A percentile compares a stretch with the other conserved stretches of the same genome.
Evolutionary conservation across 2,113 vertebrate species (phyloP).

Genomic region (Chaetorhynchus papuensis): DNA sequence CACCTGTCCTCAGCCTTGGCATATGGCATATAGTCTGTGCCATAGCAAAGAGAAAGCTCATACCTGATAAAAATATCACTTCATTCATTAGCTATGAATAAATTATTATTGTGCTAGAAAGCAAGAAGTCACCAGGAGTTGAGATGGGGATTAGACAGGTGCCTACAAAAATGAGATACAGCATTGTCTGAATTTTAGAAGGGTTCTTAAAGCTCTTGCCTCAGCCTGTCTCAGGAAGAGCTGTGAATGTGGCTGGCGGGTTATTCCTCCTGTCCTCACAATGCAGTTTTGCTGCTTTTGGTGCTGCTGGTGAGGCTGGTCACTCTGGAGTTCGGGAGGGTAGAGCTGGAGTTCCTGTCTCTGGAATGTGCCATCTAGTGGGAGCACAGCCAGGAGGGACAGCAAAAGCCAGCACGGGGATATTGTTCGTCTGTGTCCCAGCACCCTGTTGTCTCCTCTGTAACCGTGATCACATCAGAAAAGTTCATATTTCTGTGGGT

Average conservation of each 20-base stretch:
- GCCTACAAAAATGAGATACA: not conserved
- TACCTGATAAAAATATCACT: not conserved
- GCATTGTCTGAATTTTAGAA: not conserved
- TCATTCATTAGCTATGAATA: not conserved
- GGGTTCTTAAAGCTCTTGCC: not conserved
- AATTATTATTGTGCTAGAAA: not conserved
- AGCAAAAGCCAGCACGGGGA: not conserved
- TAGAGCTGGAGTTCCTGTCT: not conserved
- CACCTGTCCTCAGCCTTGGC: not conserved
- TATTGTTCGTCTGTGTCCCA: not conserved
- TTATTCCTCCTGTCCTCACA: not conserved
- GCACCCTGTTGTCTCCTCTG: not conserved
- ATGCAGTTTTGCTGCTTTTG: not conserved
- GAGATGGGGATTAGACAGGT: not conserved
- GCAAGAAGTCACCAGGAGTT: not conserved
- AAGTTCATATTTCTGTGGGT: not conserved
- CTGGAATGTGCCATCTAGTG: not conserved
- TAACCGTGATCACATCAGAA: not conserved
- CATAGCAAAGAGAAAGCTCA: not conserved
- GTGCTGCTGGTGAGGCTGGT: not conserved
- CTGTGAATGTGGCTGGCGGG: not conserved
- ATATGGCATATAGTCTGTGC: not conserved
- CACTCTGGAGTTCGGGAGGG: rapidly evolving
- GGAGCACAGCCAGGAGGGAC: not conserved
- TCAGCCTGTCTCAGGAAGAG: not conserved